Evolutionary conservation across 2,113 vertebrate genomes (phyloP).

Genomic region (Carlito syrichta): DNA sequence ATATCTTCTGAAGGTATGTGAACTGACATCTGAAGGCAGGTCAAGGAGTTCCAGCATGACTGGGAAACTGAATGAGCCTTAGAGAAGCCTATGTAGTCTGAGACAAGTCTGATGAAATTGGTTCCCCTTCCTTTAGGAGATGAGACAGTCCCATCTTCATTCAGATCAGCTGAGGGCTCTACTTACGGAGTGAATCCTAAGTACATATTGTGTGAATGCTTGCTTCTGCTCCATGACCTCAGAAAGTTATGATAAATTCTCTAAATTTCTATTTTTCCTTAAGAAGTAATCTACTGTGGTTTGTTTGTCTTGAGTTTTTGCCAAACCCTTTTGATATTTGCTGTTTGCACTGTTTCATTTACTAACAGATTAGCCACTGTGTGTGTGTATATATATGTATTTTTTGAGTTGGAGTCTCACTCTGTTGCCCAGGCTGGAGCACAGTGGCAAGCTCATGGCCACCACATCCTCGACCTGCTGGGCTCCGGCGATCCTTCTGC

Average conservation of each 20-base stretch:
- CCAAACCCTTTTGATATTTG: slow-evolving; percentile 8
- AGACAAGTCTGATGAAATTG: not conserved
- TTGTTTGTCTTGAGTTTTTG: not conserved
- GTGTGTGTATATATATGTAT: too few relatives aligned
- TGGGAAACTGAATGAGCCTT: not conserved
- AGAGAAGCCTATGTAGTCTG: not conserved
- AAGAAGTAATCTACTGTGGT: slow-evolving; percentile 12
- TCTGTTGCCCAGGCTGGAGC: too few relatives aligned
- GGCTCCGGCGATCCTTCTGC: too few relatives aligned
- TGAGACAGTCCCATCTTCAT: not conserved
- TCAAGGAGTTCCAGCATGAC: not conserved
- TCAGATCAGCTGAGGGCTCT: not conserved
- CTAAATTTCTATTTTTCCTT: not conserved
- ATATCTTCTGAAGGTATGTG: not conserved
- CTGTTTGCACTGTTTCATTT: not conserved
- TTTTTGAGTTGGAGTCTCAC: too few relatives aligned
- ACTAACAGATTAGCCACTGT: too few relatives aligned
- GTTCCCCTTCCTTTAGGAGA: not conserved
- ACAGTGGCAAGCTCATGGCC: too few relatives aligned
- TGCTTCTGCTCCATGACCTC: not conserved
- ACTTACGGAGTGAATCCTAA: not conserved
- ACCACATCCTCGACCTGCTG: too few relatives aligned
- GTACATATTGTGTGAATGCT: not conserved
- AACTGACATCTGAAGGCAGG: not conserved
- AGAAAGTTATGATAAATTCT: not conserved